Evolutionary conservation across 2,113 vertebrate species (phyloP).

Genomic region (Pelecanus crispus): DNA sequence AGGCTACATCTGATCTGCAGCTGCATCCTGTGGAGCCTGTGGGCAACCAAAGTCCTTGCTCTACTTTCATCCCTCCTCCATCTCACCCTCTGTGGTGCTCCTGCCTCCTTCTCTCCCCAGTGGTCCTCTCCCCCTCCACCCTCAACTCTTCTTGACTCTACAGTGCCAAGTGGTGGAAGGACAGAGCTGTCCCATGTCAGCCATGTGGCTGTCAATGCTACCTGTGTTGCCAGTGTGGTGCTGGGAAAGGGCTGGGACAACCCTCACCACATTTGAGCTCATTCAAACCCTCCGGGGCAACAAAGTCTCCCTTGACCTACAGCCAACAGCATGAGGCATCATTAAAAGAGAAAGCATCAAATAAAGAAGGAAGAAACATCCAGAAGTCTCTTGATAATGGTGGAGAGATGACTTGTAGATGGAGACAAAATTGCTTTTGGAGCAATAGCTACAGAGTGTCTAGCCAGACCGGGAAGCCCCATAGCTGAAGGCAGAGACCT

Average conservation of each 20-base stretch:
- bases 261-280: background rate
- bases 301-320: background rate
- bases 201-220: background rate
- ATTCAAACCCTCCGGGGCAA: background rate
- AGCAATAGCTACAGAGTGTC: background rate
- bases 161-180: background rate
- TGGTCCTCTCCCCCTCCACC: background rate
- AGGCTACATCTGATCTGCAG: background rate
- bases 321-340: background rate
- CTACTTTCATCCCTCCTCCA: background rate
- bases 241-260: background rate
- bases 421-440: background rate
- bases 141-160: background rate
- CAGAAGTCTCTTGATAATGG: background rate
- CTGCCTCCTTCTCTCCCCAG: background rate
- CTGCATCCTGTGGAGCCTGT: background rate
- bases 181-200: background rate
- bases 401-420: background rate
- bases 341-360: background rate
- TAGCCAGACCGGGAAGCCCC: background rate
- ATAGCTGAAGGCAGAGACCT: background rate
- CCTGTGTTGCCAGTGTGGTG: background rate
- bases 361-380: background rate
- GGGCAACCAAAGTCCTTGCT: background rate
- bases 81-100: rapidly evolving